phyloP scores from a whole-genome alignment of 2,888 invertebrate species.

The Aspidapion aeneum region DNA sequence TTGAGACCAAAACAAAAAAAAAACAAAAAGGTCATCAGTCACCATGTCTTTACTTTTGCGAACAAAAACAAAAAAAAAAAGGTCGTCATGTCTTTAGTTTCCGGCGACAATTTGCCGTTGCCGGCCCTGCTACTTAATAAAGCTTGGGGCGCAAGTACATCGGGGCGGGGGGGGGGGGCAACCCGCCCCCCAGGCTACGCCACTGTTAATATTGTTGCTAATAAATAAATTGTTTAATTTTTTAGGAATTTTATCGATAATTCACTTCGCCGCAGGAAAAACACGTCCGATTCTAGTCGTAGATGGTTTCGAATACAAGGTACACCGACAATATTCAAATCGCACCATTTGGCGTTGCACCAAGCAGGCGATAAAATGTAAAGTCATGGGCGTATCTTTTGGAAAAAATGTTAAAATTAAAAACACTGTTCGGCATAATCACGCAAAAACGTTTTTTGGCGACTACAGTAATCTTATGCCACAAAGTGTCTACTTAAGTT shows the following conservation, averaged over 20 bases:
- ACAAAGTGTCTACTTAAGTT: neutral
- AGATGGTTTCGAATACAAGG: conserved; percentile 24
- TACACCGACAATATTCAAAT: conserved; percentile 20
- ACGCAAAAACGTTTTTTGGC: conserved; percentile 20
- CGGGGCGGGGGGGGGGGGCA: too few relatives aligned
- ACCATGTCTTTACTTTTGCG: too few relatives aligned
- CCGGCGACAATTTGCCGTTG: too few relatives aligned
- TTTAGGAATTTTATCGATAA: neutral
- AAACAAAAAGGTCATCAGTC: too few relatives aligned
- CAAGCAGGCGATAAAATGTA: conserved; percentile 21
- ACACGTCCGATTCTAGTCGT: conserved; percentile 29
- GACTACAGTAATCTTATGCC: neutral
- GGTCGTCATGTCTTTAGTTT: too few relatives aligned
- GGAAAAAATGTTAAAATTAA: conserved; percentile 10
- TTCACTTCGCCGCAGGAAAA: conserved; percentile 22
- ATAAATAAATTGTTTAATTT: neutral
- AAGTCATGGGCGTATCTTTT: conserved; percentile 15
- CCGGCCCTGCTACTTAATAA: too few relatives aligned
- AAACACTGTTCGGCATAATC: conserved; percentile 12
- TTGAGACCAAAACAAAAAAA: too few relatives aligned
- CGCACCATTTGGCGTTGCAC: conserved; percentile 31
- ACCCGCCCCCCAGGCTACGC: too few relatives aligned
- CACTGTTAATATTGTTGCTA: too few relatives aligned
- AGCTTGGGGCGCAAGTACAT: too few relatives aligned
- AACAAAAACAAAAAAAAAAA: too few relatives aligned